phyloP scores from a whole-genome alignment of 2,113 vertebrate species.

The Mixornis gularis region DNA sequence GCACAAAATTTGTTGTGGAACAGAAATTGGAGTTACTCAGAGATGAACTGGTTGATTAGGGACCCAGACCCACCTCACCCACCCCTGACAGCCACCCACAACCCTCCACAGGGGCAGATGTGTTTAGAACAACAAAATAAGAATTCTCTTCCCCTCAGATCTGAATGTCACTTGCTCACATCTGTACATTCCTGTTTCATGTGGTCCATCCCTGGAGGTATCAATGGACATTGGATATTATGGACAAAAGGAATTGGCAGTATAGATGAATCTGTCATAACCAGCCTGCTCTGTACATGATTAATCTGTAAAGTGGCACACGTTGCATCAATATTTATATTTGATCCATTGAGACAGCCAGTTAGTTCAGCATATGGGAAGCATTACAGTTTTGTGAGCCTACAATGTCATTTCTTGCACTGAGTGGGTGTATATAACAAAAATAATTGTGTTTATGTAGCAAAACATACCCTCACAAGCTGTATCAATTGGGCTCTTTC shows the following conservation, averaged over 20 bases:
- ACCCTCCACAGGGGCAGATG: not conserved
- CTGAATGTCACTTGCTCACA: not conserved
- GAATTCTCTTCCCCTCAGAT: not conserved
- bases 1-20: not conserved
- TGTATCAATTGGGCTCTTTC: conserved; percentile 29
- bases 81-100: not conserved
- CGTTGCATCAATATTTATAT: conserved; percentile 39
- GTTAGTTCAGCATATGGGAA: conserved; percentile 53
- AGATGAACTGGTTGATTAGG: not conserved
- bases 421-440: conserved; percentile 30
- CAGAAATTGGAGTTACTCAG: not conserved
- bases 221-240: not conserved
- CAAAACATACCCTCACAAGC: conserved; percentile 28
- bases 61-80: not conserved
- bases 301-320: conserved; percentile 44
- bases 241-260: not conserved
- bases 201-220: not conserved
- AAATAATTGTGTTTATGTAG: conserved; percentile 48
- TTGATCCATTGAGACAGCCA: conserved; percentile 27
- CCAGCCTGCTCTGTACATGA: not conserved
- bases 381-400: conserved; percentile 46
- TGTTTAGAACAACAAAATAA: not conserved
- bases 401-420: conserved; percentile 39
- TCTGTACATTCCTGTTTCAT: not conserved
- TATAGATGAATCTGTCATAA: conserved; percentile 2